Evolutionary conservation across 92 coral and sea anemone species (phyloP).

Genomic region (Porites lobata): DNA sequence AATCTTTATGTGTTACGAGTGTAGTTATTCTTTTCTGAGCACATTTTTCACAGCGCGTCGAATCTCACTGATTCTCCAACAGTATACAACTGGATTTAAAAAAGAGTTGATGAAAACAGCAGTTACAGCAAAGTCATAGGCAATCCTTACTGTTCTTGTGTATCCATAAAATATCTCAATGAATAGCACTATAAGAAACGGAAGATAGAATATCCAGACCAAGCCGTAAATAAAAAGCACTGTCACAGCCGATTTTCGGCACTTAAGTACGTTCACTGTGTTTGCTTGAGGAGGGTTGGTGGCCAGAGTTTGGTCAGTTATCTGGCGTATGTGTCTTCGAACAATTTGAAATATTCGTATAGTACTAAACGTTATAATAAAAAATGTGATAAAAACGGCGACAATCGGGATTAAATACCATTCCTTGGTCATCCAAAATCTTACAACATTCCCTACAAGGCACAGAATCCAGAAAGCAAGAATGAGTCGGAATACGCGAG

Average conservation of each 20-base stretch:
- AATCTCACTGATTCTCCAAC: neutral
- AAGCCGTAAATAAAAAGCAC: conserved; percentile 20
- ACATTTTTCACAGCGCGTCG: too few species aligned
- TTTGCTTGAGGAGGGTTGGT: neutral
- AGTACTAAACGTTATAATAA: neutral
- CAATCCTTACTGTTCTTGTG: too few species aligned
- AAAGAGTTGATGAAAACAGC: conserved; percentile 20
- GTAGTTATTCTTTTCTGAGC: too few species aligned
- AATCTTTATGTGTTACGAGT: too few species aligned
- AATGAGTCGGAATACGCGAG: neutral
- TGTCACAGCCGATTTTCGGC: conserved; percentile 36
- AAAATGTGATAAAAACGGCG: neutral
- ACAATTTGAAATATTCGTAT: conserved; percentile 28
- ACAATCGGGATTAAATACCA: conserved; percentile 33
- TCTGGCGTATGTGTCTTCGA: conserved; percentile 30
- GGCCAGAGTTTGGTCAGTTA: neutral
- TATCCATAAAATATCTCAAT: conserved; percentile 14
- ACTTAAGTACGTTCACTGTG: conserved; percentile 5
- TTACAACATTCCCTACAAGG: neutral
- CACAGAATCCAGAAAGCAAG: conserved; percentile 20
- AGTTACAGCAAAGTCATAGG: too few species aligned
- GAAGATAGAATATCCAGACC: conserved; percentile 32
- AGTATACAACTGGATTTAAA: conserved; percentile 40
- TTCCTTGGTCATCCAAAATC: neutral
- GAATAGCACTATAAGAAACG: conserved; percentile 24